Base-by-base conservation (phyloP, 2,888 invertebrate species). In the Oscheius onirici region DNA sequence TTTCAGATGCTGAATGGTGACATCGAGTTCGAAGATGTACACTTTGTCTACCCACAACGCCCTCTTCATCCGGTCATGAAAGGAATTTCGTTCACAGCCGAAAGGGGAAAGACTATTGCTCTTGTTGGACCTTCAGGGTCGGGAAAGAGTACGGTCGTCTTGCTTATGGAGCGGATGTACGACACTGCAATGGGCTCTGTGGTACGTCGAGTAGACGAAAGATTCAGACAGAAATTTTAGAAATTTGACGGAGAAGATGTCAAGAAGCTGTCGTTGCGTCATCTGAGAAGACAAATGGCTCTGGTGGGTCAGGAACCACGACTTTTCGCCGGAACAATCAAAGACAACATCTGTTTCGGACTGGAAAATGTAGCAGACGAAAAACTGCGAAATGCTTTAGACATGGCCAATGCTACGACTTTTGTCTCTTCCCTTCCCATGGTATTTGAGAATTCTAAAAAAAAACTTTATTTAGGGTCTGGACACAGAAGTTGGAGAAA, bases 391-490 rank as follows among this genome's bases (percentile, higher is more conserved):
- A 67, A 76, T n/a, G 79, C 82, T 0, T 72, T 75, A 17, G 46
- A 57, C 3, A 54, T 77, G n/a, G 79, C 82, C 0, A 81, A 82
- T 46, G 81, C 82, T 2, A 58, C 72, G 0, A 69, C 28, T 13
- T 82, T 82, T 46, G 74, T 82, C 57, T 74, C 74, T 43, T 57
- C 68, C 34, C 74, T 82, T 40, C 79, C 82, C 15, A 34, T 51
- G 63, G 70, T 70, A 52, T 0, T 5, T 8, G 69, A 2, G 15
- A 11, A n/a, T 26, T 86, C 95, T 95, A 6, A 95, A 95, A 89
- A 93, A 93, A 54, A 95, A 94, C 0, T 92, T 93, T 58, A 92
- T 95, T 71, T 20, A 69, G 77, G 76, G 75, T 51, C 75, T 76
- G 51, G 49, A 70, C 17, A 79, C 79, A 8, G 51, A 51, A 40